These are phyloP conservation scores for Myrmecobius fasciatus DNA, from an alignment of 2,113 vertebrate genomes.

Conservation along the genomic window DNA sequence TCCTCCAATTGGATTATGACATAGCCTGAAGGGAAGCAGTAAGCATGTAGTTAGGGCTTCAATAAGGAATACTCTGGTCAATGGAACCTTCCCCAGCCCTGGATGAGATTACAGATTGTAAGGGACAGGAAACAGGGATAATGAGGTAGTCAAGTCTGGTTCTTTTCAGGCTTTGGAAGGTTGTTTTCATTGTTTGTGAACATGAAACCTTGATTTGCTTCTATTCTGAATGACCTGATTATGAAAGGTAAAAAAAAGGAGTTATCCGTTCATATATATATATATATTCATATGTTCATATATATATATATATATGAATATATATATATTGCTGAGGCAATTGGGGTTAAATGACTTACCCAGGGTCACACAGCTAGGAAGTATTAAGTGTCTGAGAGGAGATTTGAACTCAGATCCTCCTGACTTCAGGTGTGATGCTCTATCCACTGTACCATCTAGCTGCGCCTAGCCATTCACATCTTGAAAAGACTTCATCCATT, in stretches of 20 bases:
- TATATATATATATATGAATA: too few relatives aligned
- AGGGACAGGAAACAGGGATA: neutral
- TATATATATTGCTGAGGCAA: too few relatives aligned
- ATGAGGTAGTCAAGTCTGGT: neutral
- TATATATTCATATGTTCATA: too few relatives aligned
- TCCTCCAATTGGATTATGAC: neutral
- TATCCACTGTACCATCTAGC: too few relatives aligned
- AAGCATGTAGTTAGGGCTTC: neutral
- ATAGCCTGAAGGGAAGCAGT: neutral
- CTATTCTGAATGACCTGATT: neutral
- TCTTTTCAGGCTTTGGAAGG: neutral
- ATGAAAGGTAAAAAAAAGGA: neutral
- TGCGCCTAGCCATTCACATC: too few relatives aligned
- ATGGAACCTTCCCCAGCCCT: too few relatives aligned
- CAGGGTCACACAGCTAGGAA: too few relatives aligned
- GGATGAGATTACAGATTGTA: neutral
- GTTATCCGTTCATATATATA: too few relatives aligned
- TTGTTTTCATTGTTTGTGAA: neutral
- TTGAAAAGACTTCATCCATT: neutral
- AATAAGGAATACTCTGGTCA: neutral
- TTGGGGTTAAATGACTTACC: too few relatives aligned
- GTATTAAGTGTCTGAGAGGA: too few relatives aligned
- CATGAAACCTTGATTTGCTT: neutral
- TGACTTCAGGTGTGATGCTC: too few relatives aligned
- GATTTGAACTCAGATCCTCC: too few relatives aligned